A percentile compares a stretch with the other conserved stretches of the same genome.
phyloP scores from a whole-genome alignment of 2,113 vertebrate species.

The Agapornis roseicollis region DNA sequence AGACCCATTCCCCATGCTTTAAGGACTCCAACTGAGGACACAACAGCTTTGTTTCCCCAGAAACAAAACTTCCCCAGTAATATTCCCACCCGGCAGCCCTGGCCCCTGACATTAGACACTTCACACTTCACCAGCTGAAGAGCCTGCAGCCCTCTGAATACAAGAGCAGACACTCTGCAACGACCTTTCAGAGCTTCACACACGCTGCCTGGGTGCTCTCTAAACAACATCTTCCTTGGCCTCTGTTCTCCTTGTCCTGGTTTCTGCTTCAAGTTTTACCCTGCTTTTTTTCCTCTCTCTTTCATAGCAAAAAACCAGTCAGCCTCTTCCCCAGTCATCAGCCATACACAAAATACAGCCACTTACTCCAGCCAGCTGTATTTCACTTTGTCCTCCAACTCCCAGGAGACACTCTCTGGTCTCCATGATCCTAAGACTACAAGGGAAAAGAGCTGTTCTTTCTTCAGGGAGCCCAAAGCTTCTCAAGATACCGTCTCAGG shows the following conservation, averaged over 20 bases:
- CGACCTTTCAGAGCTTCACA: neutral
- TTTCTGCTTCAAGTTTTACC: neutral
- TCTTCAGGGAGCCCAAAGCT: neutral
- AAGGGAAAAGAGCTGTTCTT: neutral
- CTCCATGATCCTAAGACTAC: neutral
- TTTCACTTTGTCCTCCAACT: neutral
- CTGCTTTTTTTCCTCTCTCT: neutral
- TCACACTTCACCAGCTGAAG: neutral
- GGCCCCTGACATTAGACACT: neutral
- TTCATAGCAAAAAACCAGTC: neutral
- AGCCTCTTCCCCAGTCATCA: neutral
- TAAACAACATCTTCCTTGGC: neutral
- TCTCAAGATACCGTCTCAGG: neutral
- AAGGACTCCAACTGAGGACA: neutral
- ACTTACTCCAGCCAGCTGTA: neutral
- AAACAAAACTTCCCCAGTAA: constrained; percentile 1
- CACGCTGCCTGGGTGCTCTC: neutral
- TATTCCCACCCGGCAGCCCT: neutral
- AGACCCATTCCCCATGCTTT: neutral
- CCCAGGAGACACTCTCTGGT: neutral
- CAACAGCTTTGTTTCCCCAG: neutral
- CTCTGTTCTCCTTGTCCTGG: neutral
- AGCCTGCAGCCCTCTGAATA: neutral
- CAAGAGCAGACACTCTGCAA: neutral
- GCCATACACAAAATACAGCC: neutral